Conservation (phyloP, 2,797 vertebrate species). For the Gambusia yucatana region DNA sequence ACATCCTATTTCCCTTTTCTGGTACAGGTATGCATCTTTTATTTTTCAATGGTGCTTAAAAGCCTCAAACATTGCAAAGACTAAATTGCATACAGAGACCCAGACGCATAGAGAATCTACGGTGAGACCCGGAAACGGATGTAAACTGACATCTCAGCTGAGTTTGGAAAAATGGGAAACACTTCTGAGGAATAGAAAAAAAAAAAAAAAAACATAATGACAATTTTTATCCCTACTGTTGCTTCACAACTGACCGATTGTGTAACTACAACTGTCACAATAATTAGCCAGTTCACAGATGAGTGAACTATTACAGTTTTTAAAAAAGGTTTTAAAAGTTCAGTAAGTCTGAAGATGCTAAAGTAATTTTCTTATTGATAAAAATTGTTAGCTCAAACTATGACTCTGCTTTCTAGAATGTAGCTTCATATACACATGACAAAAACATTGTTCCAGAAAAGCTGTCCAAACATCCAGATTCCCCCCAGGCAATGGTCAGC, state of each 20-base stretch:
- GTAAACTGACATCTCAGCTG: neutral
- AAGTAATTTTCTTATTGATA: neutral
- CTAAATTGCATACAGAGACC: neutral
- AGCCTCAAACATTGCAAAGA: neutral
- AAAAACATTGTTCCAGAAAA: constrained; percentile 1
- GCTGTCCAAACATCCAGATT: constrained; percentile 4
- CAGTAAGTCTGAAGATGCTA: neutral
- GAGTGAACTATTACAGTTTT: no score
- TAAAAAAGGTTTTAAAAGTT: neutral
- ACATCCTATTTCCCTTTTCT: neutral
- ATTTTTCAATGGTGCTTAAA: neutral
- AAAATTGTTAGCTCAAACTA: neutral
- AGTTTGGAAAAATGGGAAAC: neutral
- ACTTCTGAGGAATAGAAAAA: neutral
- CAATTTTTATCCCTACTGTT: neutral
- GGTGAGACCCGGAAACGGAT: neutral
- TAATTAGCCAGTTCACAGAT: neutral
- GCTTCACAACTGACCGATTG: neutral
- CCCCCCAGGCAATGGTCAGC: constrained; percentile 14
- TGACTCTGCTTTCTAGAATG: neutral
- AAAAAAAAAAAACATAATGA: neutral
- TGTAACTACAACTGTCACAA: neutral
- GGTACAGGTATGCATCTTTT: neutral
- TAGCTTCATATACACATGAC: neutral
- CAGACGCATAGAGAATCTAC: neutral